Percentiles rank a stretch among this genome's conserved stretches.
Evolutionary conservation across 37 sponge, comb jelly and placozoan genomes (phyloP).

Genomic region (Diacarnus erythraeanus): DNA sequence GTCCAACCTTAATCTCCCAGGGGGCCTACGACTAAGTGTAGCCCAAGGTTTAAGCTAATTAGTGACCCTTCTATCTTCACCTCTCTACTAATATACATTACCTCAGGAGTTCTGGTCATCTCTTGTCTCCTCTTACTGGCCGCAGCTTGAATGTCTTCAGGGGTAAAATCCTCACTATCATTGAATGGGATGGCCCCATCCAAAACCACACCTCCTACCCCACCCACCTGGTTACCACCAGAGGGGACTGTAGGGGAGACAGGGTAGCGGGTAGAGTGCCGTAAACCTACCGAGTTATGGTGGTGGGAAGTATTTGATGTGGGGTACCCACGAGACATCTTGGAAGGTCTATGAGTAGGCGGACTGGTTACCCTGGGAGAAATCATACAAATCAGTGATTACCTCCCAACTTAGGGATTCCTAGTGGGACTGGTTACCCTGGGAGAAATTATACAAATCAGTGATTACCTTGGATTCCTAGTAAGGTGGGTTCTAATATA

Average conservation of each 20-base stretch:
- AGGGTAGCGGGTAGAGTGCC: neutral
- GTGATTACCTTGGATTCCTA: too few relatives aligned
- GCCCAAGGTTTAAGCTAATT: too few relatives aligned
- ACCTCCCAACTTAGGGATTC: too few relatives aligned
- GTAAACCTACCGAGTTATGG: neutral
- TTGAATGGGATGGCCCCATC: neutral
- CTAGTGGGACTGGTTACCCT: too few relatives aligned
- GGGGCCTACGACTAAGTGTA: too few relatives aligned
- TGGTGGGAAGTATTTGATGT: too few relatives aligned
- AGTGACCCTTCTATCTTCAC: neutral
- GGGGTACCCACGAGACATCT: neutral
- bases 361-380: too few relatives aligned
- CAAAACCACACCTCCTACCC: neutral
- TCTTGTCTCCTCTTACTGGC: conserved; percentile 4
- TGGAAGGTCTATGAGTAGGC: neutral
- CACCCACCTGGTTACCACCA: neutral
- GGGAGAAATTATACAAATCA: too few relatives aligned
- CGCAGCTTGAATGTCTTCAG: neutral
- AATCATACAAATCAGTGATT: too few relatives aligned
- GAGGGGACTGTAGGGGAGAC: neutral
- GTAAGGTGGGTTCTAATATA: too few relatives aligned
- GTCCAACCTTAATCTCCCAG: too few relatives aligned
- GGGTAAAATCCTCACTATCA: neutral
- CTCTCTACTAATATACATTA: neutral
- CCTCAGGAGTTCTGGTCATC: conserved; percentile 13